Percentiles rank a stretch among this genome's conserved stretches.
phyloP scores from a whole-genome alignment of 2,113 vertebrate genomes.

The Nesoenas mayeri region DNA sequence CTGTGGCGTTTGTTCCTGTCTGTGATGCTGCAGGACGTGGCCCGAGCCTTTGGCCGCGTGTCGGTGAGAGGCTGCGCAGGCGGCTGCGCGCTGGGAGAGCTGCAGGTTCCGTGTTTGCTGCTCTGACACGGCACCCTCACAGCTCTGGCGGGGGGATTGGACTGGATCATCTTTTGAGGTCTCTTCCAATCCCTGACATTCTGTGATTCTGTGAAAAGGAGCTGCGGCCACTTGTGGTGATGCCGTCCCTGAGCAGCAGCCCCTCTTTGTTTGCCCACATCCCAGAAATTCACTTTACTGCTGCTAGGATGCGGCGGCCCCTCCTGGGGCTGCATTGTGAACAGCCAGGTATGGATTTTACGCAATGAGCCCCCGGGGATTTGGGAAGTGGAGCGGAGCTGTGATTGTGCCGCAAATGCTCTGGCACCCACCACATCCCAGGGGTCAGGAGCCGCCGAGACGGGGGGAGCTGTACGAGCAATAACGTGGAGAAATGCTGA shows the following conservation, averaged over 20 bases:
- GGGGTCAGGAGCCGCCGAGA: not conserved
- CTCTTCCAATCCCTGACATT: too few relatives aligned
- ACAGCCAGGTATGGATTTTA: not conserved
- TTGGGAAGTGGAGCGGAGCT: not conserved
- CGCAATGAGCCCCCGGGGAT: not conserved
- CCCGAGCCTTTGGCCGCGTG: not conserved
- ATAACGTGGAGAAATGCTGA: not conserved
- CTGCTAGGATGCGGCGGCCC: not conserved
- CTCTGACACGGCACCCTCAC: not conserved
- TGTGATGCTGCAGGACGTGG: not conserved
- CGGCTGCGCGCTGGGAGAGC: not conserved
- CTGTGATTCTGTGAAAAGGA: not conserved
- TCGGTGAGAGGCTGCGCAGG: not conserved
- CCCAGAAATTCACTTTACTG: not conserved
- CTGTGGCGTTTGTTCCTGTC: not conserved
- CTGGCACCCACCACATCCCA: not conserved
- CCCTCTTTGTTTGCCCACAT: not conserved
- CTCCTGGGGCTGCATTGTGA: not conserved
- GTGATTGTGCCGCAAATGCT: not conserved
- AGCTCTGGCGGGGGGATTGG: too few relatives aligned
- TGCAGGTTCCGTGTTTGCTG: not conserved
- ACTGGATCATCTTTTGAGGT: too few relatives aligned
- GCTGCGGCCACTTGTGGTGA: not conserved
- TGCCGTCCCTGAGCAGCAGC: not conserved
- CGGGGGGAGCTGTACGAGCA: rapidly evolving